phyloP scores from a whole-genome alignment of 64 coral and sea anemone species.

The Actinia tenebrosa region DNA sequence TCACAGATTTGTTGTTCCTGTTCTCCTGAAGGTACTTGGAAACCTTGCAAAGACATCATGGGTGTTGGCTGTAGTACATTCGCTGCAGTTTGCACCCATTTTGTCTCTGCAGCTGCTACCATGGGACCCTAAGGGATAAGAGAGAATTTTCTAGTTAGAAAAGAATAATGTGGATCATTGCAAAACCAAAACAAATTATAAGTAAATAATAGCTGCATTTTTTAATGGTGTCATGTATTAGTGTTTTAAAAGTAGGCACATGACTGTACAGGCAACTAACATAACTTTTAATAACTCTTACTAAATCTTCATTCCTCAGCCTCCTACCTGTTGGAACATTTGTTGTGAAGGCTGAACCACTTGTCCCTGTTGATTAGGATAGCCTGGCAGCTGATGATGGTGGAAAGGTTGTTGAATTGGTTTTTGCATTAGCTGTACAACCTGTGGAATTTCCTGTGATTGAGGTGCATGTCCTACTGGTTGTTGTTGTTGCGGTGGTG shows the following conservation, averaged over 20 bases:
- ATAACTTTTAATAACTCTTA: too few species aligned
- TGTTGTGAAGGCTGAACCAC: background rate
- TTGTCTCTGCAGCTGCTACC: background rate
- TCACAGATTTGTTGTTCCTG: background rate
- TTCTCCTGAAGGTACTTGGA: background rate
- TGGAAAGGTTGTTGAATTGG: background rate
- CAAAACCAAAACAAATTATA: too few species aligned
- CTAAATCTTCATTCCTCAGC: too few species aligned
- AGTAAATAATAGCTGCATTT: background rate
- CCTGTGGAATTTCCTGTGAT: background rate
- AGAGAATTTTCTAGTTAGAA: background rate
- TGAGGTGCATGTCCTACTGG: background rate
- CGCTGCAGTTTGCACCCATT: background rate
- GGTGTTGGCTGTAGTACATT: background rate
- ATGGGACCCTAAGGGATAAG: background rate
- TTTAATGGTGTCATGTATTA: background rate
- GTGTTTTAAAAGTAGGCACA: too few species aligned
- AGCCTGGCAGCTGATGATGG: background rate
- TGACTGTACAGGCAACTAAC: too few species aligned
- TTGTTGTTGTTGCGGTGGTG: background rate
- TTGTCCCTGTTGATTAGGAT: background rate
- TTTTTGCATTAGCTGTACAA: background rate
- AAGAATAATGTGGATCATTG: too few species aligned
- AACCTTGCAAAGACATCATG: background rate
- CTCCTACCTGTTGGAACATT: background rate